phyloP scores from a whole-genome alignment of 2,797 vertebrate species.

The Myotis myotis region DNA sequence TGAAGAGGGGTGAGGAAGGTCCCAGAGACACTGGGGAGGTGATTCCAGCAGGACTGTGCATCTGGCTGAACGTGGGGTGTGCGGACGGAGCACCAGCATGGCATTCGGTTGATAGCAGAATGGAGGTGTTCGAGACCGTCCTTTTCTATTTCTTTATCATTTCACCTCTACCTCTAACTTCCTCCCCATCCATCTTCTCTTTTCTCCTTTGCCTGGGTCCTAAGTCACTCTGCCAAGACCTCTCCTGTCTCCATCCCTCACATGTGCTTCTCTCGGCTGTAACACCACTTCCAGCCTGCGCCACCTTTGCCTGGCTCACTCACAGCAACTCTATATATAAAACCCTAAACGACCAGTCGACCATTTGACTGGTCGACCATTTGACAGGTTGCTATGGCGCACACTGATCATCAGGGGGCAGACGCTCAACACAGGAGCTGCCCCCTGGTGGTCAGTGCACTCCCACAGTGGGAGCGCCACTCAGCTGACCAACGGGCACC shows the following conservation, averaged over 20 bases:
- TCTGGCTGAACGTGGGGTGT: accelerated
- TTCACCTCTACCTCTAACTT: background rate
- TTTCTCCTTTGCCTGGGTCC: background rate
- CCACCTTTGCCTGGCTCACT: background rate
- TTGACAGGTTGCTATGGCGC: too few relatives aligned
- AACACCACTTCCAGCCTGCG: background rate
- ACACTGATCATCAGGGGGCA: too few relatives aligned
- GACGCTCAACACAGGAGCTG: too few relatives aligned
- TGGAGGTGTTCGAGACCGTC: background rate
- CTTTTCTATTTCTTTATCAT: background rate
- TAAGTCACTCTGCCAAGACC: background rate
- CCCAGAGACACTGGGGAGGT: background rate
- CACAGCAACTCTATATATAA: too few relatives aligned
- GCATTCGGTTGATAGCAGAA: background rate
- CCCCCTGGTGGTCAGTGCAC: too few relatives aligned
- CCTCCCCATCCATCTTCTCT: background rate
- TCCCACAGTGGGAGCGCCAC: too few relatives aligned
- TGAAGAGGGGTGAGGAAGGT: background rate
- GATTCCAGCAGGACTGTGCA: background rate
- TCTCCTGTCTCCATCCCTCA: background rate
- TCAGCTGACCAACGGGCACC: too few relatives aligned
- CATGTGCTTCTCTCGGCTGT: background rate
- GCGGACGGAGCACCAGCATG: background rate
- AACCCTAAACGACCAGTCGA: too few relatives aligned
- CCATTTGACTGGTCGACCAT: too few relatives aligned